phyloP scores from a whole-genome alignment of 2,888 invertebrate genomes.

The Nomada flava region DNA sequence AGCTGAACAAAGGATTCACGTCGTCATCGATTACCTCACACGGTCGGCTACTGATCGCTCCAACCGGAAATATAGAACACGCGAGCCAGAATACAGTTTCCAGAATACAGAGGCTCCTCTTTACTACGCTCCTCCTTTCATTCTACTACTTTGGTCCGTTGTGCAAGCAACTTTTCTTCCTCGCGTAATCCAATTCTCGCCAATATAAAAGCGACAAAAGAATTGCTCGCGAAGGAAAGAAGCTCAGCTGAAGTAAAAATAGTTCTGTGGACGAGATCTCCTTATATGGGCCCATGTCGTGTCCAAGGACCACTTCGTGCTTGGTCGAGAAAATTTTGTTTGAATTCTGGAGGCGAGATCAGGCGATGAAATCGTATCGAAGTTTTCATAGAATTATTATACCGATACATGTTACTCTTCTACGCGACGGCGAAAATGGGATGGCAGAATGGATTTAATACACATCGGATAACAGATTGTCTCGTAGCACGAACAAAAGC shows the following conservation, averaged over 20 bases:
- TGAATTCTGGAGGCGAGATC: conserved; percentile 10
- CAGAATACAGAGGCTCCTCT: conserved; percentile 18
- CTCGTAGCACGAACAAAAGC: conserved; percentile 44
- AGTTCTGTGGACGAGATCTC: conserved; percentile 53
- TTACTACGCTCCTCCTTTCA: conserved; percentile 36
- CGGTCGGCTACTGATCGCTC: not conserved
- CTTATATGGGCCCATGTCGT: conserved; percentile 70
- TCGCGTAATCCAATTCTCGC: conserved; percentile 78
- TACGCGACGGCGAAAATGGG: conserved; percentile 11
- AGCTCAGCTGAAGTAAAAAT: conserved; percentile 59
- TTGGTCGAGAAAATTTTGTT: conserved; percentile 35
- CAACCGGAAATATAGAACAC: conserved; percentile 15
- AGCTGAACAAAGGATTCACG: not conserved
- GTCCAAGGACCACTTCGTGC: conserved; percentile 67
- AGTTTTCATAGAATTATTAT: conserved; percentile 38
- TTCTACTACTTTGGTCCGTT: conserved; percentile 44
- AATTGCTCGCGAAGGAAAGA: conserved; percentile 54
- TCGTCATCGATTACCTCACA: not conserved
- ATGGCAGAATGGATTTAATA: conserved; percentile 35
- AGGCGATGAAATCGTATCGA: conserved; percentile 48
- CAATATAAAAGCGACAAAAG: conserved; percentile 55
- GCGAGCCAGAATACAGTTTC: conserved; percentile 4
- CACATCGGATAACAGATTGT: conserved; percentile 26
- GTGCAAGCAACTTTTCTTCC: conserved; percentile 72
- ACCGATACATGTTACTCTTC: conserved; percentile 13